A percentile compares a stretch with the other conserved stretches of the same genome.
Conservation (phyloP, 1,140 invertebrate species). For the Pseudomyrmex dendroicus region DNA sequence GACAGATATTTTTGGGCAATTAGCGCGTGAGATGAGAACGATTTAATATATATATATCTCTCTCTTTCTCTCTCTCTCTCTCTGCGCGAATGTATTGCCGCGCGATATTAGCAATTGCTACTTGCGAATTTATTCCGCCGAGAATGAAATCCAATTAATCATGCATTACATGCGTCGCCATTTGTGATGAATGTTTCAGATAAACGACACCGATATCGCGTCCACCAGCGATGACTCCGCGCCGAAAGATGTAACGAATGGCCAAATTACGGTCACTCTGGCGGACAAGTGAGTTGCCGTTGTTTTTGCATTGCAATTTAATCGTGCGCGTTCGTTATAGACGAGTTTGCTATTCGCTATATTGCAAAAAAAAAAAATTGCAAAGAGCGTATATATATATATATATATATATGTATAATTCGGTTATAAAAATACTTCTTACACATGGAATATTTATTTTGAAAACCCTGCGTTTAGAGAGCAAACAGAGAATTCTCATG, state of each 20-base stretch:
- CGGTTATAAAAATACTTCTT: no score
- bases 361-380: no score
- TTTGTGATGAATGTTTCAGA: slow-evolving; percentile 71
- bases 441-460: no score
- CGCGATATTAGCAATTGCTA: not conserved
- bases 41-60: no score
- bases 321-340: not conserved
- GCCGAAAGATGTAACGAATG: slow-evolving; percentile 80
- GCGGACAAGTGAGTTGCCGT: slow-evolving; percentile 80
- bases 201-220: slow-evolving; percentile 78
- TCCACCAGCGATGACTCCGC: slow-evolving; percentile 80
- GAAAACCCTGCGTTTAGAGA: not conserved
- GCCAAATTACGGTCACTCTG: slow-evolving; percentile 83
- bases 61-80: no score
- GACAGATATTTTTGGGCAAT: no score
- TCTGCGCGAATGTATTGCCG: not conserved
- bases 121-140: not conserved
- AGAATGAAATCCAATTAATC: slow-evolving; percentile 21
- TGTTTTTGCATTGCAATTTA: not conserved
- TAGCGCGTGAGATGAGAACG: no score
- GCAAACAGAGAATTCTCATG: not conserved
- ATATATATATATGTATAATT: no score
- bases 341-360: no score
- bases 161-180: not conserved
- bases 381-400: no score